A percentile compares a stretch with the other conserved stretches of the same genome.
phyloP scores from a whole-genome alignment of 2,113 vertebrate species.

The Catharus minimus region DNA sequence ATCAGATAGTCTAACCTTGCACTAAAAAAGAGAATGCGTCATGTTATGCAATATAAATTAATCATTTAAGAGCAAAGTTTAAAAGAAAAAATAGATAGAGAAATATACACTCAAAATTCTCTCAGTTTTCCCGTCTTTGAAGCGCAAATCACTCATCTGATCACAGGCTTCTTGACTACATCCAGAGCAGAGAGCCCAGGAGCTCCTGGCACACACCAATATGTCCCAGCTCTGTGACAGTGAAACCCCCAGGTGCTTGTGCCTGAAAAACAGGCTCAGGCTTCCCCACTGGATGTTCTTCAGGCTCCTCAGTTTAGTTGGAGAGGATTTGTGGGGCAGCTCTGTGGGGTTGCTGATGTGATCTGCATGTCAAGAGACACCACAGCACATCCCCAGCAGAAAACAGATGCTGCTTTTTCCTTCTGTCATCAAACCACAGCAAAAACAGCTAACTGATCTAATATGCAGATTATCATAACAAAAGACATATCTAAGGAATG shows the following conservation, averaged over 20 bases:
- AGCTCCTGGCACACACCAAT: not conserved
- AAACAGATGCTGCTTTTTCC: not conserved
- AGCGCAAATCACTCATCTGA: not conserved
- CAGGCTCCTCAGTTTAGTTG: not conserved
- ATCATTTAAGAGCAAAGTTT: not conserved
- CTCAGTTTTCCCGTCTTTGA: not conserved
- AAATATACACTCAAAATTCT: not conserved
- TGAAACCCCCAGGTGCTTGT: not conserved
- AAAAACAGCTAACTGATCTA: not conserved
- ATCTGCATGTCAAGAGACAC: not conserved
- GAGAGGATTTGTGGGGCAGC: not conserved
- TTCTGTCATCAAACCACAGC: not conserved
- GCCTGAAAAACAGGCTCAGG: not conserved
- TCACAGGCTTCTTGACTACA: not conserved
- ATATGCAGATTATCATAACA: not conserved
- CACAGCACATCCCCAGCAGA: not conserved
- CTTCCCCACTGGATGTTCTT: not conserved
- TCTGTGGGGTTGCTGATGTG: not conserved
- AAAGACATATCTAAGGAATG: not conserved
- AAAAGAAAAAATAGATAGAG: not conserved
- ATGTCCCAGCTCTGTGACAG: accelerated
- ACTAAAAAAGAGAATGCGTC: constrained; percentile 6
- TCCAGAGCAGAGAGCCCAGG: not conserved
- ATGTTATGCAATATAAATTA: not conserved
- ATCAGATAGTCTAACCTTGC: constrained; percentile 30